Evolutionary conservation across 2,113 vertebrate genomes (phyloP).

Genomic region (Gallinago paraguaiae): DNA sequence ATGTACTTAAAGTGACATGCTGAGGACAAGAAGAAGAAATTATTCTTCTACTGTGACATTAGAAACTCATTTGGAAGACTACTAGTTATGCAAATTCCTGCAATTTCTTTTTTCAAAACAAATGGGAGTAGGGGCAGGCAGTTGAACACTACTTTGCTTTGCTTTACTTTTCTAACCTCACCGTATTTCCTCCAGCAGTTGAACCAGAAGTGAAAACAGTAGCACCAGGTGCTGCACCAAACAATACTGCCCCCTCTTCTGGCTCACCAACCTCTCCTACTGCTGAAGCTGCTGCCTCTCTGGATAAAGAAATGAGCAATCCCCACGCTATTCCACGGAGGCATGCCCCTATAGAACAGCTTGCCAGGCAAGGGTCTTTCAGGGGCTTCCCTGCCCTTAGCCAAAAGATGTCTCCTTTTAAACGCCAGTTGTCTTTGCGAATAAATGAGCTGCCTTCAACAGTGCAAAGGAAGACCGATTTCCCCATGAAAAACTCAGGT

Average conservation of each 20-base stretch:
- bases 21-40: not conserved
- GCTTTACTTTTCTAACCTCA: conserved; percentile 37
- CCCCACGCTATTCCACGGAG: conserved; percentile 91
- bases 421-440: conserved; percentile 92
- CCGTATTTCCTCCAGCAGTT: conserved; percentile 66
- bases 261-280: conserved; percentile 87
- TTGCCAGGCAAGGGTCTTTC: conserved; percentile 96
- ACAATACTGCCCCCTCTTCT: conserved; percentile 69
- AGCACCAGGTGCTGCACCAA: conserved; percentile 68
- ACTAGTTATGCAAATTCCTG: not conserved
- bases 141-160: not conserved
- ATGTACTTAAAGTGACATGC: not conserved
- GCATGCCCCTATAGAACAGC: conserved; percentile 91
- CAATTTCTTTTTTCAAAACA: not conserved
- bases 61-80: not conserved
- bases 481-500: conserved; percentile 93
- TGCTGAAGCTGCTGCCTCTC: conserved; percentile 74
- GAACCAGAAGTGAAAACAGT: conserved; percentile 83
- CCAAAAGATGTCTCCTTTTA: conserved; percentile 98
- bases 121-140: not conserved
- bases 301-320: conserved; percentile 80
- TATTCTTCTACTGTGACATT: not conserved
- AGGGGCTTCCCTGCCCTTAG: conserved; percentile 94
- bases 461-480: conserved; percentile 95
- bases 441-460: conserved; percentile 97